Percentiles rank a stretch among this genome's conserved stretches.
Evolutionary conservation across 2,888 invertebrate species (phyloP).

Genomic region (Sphecodes monilicornis): DNA sequence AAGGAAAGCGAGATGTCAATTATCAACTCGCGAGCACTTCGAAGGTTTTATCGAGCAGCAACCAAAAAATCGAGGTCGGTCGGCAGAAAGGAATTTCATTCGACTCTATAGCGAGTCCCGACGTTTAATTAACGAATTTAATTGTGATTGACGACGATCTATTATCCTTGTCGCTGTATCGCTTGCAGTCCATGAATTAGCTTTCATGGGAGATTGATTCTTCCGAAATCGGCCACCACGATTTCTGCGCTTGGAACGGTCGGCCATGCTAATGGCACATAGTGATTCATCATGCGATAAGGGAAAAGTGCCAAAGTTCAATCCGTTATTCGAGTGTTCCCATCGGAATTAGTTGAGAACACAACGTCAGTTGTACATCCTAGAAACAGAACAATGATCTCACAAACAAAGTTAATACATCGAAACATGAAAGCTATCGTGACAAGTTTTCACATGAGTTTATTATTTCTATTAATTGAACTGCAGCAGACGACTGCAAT

Average conservation of each 20-base stretch:
- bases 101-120: neutral
- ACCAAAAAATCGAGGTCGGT: neutral
- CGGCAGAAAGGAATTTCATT: slow-evolving; percentile 23
- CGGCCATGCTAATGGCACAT: slow-evolving; percentile 19
- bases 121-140: slow-evolving; percentile 43
- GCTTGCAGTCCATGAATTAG: neutral
- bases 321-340: slow-evolving; percentile 21
- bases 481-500: too few relatives aligned
- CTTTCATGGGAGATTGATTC: slow-evolving; percentile 24
- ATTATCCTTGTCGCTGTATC: slow-evolving; percentile 10
- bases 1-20: slow-evolving; percentile 16
- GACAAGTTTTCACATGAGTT: neutral
- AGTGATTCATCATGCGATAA: neutral
- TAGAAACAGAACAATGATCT: neutral
- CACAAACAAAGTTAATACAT: neutral
- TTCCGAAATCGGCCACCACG: slow-evolving; percentile 7
- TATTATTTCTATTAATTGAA: neutral
- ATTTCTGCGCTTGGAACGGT: slow-evolving; percentile 17
- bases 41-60: neutral
- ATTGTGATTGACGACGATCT: slow-evolving; percentile 26
- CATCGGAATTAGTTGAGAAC: neutral
- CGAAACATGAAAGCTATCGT: neutral
- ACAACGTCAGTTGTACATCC: neutral
- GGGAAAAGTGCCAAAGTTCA: slow-evolving; percentile 2
- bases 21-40: neutral